Base-by-base conservation (phyloP, 2,888 invertebrate species). In the Pollenia labialis region DNA sequence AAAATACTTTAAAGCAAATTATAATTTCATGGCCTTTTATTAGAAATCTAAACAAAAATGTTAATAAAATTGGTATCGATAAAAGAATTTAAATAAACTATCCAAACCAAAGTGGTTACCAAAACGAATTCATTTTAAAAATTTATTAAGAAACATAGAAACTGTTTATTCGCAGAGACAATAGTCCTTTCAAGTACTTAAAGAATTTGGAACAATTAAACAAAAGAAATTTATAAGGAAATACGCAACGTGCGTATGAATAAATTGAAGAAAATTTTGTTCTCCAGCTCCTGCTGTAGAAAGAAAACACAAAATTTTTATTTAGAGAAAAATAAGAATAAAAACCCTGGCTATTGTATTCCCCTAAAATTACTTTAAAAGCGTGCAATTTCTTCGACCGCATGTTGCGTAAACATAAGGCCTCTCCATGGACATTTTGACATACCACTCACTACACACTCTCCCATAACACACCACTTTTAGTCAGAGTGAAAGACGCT, bases 351-450 rank as follows among this genome's bases (percentile, higher is more conserved):
- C 14, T 11, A 58, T 58, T 58, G 4, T 18, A 50, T 50, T 48
- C 50, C 10, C 50, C 23, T 46, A 14, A 23, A 40, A 62, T n/a
- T 42, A 44, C 18, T 54, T 62, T 10, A 50, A 54, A 12, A 74
- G 48, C 56, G 46, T 75, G 18, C n/a, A 52, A 44, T 74, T 64
- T 68, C 68, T 50, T 32, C 32, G 76, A 72, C 81, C 81, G 72
- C 87, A 84, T 87, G 76, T 87, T 87, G 76, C 81, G 68, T 87
- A 81, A 84, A 87, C 68, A 84, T 52, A 32, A 54, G 46, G 58
- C 80, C 66, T 83, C 40, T 80, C 9, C 4, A 50, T 11, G 58
- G 68, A 56, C 76, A 14, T 52, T 32, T 16, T n/a, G 9, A 56
- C 66, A 64, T 14, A 42, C 81, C 72, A 72, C 68, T 32, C 72